Evolutionary conservation across 1,140 invertebrate species (phyloP).

Genomic region (Heterodera carotae): DNA sequence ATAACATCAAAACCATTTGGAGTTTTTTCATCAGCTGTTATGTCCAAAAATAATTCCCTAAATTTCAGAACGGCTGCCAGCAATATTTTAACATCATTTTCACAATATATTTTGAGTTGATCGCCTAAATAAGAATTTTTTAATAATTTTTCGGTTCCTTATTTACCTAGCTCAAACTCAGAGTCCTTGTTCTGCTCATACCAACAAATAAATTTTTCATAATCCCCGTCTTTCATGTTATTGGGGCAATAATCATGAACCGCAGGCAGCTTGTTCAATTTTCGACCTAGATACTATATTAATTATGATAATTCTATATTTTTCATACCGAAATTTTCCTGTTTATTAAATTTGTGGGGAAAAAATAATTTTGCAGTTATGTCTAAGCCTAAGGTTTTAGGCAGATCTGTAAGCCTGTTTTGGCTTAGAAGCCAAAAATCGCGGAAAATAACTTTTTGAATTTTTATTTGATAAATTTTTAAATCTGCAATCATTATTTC

Average conservation of each 20-base stretch:
- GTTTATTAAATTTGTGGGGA: not conserved
- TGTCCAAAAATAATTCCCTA: not conserved
- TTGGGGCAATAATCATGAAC: not conserved
- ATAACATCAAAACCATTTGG: no score
- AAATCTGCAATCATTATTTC: not conserved
- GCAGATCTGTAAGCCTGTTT: not conserved
- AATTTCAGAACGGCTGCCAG: slow-evolving; percentile 1
- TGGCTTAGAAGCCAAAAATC: not conserved
- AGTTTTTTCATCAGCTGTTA: not conserved
- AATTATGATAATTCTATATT: no score
- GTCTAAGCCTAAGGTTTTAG: not conserved
- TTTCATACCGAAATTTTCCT: no score
- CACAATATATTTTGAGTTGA: not conserved
- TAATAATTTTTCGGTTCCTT: no score
- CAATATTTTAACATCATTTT: slow-evolving; percentile 6
- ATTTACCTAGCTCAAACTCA: no score
- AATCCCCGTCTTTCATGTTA: not conserved
- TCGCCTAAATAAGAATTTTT: not conserved
- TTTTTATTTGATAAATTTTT: not conserved
- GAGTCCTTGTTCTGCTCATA: not conserved
- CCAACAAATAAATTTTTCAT: not conserved
- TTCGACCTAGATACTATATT: no score
- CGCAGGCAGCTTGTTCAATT: not conserved
- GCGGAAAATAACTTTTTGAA: not conserved
- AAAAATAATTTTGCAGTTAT: not conserved